These are phyloP conservation scores for Aplocera efformata DNA, from an alignment of 2,888 invertebrate genomes.

Conservation along the genomic window DNA sequence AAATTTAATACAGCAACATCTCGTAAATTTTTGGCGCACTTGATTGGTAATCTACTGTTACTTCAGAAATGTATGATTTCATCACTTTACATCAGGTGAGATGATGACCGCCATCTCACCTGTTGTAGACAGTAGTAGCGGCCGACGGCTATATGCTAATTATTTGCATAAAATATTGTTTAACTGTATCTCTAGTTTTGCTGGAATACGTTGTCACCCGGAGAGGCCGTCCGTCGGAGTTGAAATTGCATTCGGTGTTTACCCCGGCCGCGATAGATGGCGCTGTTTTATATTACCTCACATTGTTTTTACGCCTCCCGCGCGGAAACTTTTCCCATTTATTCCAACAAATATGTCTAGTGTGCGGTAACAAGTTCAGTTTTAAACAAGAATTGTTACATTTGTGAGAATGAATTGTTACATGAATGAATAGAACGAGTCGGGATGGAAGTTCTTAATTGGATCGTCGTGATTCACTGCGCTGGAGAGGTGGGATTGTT, in stretches of 20 bases:
- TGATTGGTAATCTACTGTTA: no score
- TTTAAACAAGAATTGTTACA: slow-evolving; percentile 30
- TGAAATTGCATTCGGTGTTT: slow-evolving; percentile 46
- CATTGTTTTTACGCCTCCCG: slow-evolving; percentile 41
- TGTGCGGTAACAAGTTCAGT: slow-evolving; percentile 34
- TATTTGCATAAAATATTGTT: no score
- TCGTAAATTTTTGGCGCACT: no score
- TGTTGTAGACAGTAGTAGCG: no score
- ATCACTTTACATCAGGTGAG: no score
- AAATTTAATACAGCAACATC: no score
- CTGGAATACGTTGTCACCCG: slow-evolving; percentile 13
- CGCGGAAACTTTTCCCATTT: slow-evolving; percentile 50
- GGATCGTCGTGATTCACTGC: slow-evolving; percentile 15
- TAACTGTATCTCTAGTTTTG: no score
- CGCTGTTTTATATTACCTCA: slow-evolving; percentile 37
- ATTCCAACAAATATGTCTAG: slow-evolving; percentile 44
- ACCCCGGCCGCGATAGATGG: slow-evolving; percentile 38
- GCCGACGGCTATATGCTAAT: no score
- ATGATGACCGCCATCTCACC: no score
- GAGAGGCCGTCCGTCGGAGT: slow-evolving; percentile 37
- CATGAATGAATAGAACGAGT: slow-evolving; percentile 20
- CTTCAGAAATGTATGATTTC: no score
- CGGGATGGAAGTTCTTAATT: slow-evolving; percentile 32
- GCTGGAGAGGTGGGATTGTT: slow-evolving; percentile 10
- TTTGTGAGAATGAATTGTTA: slow-evolving; percentile 14